Evolutionary conservation across 1,140 invertebrate species (phyloP).

Genomic region (Fopius arisanus): DNA sequence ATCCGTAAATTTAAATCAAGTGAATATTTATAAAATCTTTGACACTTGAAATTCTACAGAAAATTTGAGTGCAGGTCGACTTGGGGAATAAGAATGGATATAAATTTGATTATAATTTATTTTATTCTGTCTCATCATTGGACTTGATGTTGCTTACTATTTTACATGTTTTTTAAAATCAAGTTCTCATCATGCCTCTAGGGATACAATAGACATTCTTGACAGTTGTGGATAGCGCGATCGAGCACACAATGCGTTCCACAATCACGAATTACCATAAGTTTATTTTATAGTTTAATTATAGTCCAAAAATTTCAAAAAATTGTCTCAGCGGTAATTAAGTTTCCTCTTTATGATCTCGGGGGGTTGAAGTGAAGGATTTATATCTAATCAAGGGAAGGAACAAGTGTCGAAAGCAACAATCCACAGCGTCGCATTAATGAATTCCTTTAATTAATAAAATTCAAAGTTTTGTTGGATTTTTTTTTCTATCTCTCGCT

Average conservation of each 20-base stretch:
- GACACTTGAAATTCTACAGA: too few species aligned
- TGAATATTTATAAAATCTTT: too few species aligned
- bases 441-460: not conserved
- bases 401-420: not conserved
- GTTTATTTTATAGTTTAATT: not conserved
- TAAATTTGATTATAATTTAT: not conserved
- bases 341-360: not conserved
- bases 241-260: not conserved
- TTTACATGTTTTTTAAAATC: not conserved
- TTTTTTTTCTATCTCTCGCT: not conserved
- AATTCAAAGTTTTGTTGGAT: not conserved
- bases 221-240: constrained; percentile 6
- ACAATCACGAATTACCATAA: not conserved
- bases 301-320: not conserved
- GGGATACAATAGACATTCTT: not conserved
- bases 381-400: not conserved
- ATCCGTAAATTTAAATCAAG: too few species aligned
- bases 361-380: not conserved
- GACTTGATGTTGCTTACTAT: not conserved
- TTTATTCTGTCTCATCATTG: not conserved
- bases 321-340: not conserved
- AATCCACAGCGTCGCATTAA: not conserved
- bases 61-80: too few species aligned
- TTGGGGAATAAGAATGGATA: too few species aligned
- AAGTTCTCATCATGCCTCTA: not conserved